Percentiles rank a stretch among this genome's conserved stretches.
Conservation (phyloP, 2,797 vertebrate genomes). For the Somateria mollissima region DNA sequence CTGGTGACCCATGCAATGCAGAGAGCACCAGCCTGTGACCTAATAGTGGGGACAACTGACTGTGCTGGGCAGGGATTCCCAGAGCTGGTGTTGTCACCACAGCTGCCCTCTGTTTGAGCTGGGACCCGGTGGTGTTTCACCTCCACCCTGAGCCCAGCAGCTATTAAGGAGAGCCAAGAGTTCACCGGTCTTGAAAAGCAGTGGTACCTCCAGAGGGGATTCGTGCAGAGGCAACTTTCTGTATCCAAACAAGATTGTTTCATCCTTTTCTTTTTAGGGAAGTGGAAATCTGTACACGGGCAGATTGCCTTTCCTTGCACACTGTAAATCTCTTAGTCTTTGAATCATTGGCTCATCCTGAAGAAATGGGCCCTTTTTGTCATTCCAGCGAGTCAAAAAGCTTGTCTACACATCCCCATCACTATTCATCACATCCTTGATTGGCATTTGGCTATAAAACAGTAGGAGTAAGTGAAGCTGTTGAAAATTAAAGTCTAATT, state of each 20-base stretch:
- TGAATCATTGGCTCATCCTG: not conserved
- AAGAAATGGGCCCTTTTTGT: not conserved
- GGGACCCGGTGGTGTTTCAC: not conserved
- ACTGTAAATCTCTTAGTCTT: not conserved
- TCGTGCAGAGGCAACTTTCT: not conserved
- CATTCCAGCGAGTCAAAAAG: not conserved
- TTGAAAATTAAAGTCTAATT: conserved; percentile 48
- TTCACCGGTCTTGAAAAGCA: not conserved
- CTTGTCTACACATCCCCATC: not conserved
- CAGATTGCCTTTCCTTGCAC: not conserved
- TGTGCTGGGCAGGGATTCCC: not conserved
- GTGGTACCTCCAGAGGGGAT: accelerated
- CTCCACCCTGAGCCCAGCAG: not conserved
- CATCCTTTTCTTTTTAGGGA: not conserved
- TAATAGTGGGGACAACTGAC: not conserved
- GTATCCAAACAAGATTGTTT: not conserved
- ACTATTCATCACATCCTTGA: conserved; percentile 32
- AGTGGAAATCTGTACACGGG: not conserved
- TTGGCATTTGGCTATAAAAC: conserved; percentile 39
- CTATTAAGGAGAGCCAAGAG: not conserved
- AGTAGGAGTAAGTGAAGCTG: conserved; percentile 19
- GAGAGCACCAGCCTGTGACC: not conserved
- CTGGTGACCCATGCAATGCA: accelerated
- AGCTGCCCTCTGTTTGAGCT: not conserved
- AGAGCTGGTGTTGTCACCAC: accelerated